Evolutionary conservation across 2,113 vertebrate genomes (phyloP), one percentile per base, ranked within the genome.

Genomic region (Hoplias malabaricus): DNA sequence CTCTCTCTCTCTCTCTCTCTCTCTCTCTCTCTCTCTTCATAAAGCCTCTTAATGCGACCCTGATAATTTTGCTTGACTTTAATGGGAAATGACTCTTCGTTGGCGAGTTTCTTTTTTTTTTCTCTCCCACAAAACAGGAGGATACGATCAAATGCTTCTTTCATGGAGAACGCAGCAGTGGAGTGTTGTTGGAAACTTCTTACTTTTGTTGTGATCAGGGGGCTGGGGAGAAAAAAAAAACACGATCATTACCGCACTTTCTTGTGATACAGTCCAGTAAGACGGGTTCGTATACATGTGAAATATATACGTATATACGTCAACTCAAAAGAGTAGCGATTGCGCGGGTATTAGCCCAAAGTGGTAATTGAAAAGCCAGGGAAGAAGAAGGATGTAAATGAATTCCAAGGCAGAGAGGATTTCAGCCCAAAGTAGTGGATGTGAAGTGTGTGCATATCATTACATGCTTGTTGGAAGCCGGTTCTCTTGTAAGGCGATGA

Each of bases 21-120:
- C 61, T 92, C 91, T 90, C 90, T 86, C 75, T 77, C 78, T 88
- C 88, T 82, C 85, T 68, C 61, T 69, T n/a, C n/a, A n/a, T 62
- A 88, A 90, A 90, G 86, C 85, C 89, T 75, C 88, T 90, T 93
- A 93, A 92, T 91, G 90, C 89, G 83, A 80, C 83, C 84, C 87
- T 87, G 86, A 89, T 92, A 87, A 92, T 92, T 93, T 92, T 82
- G 88, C 89, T 87, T 88, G 90, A 91, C 86, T 91, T 90, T 91
- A 92, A 91, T 91, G 87, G 89, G 86, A 84, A 87, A 87, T 84
- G 90, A 91, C 89, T 91, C 82, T 87, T 88, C 88, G 87, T 89
- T 88, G 88, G 87, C 86, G 88, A 85, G 87, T 84, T 87, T 90
- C 90, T 87, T 87, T 89, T 83, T 89, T 88, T 88, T 29, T 25